These are phyloP conservation scores for Morone chrysops DNA, from an alignment of 2,113 vertebrate genomes.

Conservation along the genomic window DNA sequence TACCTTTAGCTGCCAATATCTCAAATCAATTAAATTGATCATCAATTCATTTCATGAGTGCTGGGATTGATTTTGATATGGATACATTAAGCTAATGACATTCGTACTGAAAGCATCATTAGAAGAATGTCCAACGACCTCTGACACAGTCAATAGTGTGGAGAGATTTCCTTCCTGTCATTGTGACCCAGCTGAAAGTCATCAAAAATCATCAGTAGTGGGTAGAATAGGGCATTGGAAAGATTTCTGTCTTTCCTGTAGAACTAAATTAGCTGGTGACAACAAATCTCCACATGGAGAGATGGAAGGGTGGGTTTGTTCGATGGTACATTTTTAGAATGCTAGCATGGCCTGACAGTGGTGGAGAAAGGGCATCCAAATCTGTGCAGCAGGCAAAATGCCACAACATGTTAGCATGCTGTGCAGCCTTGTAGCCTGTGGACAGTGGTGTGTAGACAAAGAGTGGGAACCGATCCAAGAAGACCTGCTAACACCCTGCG, in stretches of 20 bases:
- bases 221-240: background rate
- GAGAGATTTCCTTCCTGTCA: background rate
- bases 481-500: conserved; percentile 23
- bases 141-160: conserved; percentile 45
- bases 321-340: conserved; percentile 2
- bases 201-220: background rate
- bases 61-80: conserved; percentile 36
- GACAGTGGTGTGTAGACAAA: conserved; percentile 51
- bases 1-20: conserved; percentile 4
- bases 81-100: conserved; percentile 57
- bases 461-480: conserved; percentile 47
- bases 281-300: background rate
- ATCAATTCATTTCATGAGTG: conserved; percentile 18
- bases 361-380: conserved; percentile 32
- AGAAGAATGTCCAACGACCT: conserved; percentile 36
- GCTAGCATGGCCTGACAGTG: background rate
- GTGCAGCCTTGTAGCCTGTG: conserved; percentile 62
- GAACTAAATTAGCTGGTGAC: background rate
- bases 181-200: conserved; percentile 23
- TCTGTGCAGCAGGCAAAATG: conserved; percentile 65
- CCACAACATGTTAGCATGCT: conserved; percentile 67
- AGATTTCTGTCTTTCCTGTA: background rate
- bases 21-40: conserved; percentile 43
- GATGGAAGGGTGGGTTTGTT: background rate
- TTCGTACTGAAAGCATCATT: conserved; percentile 24